These are phyloP conservation scores for Salarias fasciatus DNA, from an alignment of 2,797 vertebrate species.

Conservation along the genomic window DNA sequence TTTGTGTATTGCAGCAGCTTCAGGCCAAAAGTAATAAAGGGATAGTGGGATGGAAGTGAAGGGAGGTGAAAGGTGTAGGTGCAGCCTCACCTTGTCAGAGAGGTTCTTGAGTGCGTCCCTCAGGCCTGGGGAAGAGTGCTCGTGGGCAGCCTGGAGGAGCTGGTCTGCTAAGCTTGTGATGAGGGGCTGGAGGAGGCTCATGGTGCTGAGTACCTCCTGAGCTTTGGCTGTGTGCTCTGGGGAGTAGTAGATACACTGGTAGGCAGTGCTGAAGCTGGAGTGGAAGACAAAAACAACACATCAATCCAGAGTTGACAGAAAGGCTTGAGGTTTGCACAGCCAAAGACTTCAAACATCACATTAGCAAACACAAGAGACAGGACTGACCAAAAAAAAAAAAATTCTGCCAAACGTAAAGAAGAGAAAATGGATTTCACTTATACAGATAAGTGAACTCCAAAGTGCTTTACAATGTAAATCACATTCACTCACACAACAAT, in stretches of 20 bases:
- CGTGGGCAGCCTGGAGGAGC: slow-evolving; percentile 93
- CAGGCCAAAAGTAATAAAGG: slow-evolving; percentile 20
- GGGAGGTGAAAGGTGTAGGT: slow-evolving; percentile 6
- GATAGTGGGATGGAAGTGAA: slow-evolving; percentile 4
- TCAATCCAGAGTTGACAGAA: slow-evolving; percentile 14
- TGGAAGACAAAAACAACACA: slow-evolving; percentile 5
- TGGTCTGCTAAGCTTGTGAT: slow-evolving; percentile 91
- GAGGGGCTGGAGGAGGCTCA: slow-evolving; percentile 92
- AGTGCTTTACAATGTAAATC: too few species aligned
- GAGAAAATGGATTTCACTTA: too few species aligned
- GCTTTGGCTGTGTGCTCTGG: slow-evolving; percentile 97
- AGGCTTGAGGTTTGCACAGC: too few species aligned
- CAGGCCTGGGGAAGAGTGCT: slow-evolving; percentile 88
- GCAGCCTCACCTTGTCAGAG: slow-evolving; percentile 91
- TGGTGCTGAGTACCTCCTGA: slow-evolving; percentile 93
- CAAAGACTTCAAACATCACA: too few species aligned
- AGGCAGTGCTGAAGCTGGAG: slow-evolving; percentile 90
- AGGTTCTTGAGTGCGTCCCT: slow-evolving; percentile 94
- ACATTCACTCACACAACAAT: too few species aligned
- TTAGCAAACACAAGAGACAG: too few species aligned
- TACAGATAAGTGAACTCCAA: too few species aligned
- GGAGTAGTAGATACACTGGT: slow-evolving; percentile 99
- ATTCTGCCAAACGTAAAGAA: too few species aligned
- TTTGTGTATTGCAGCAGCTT: slow-evolving; percentile 25
- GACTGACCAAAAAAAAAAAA: too few species aligned